These are phyloP conservation scores for Urocitellus parryii DNA, from an alignment of 2,113 vertebrate genomes.

Conservation along the genomic window DNA sequence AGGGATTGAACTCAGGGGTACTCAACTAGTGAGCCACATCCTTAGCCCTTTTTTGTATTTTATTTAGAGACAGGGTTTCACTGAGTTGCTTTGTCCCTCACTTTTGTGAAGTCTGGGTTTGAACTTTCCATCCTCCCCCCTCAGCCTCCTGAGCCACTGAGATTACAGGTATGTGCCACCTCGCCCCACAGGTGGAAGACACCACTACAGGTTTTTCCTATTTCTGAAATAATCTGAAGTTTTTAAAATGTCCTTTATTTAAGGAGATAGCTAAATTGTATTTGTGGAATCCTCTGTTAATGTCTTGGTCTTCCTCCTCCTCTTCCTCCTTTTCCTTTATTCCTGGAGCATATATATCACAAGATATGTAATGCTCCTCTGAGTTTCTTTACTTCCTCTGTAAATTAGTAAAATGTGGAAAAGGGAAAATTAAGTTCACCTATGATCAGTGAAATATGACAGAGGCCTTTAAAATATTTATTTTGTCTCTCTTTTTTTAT, in stretches of 20 bases:
- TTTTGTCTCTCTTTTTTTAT: neutral
- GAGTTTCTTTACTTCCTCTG: neutral
- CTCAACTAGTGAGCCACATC: too few relatives aligned
- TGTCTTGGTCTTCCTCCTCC: neutral
- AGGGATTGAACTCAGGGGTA: too few relatives aligned
- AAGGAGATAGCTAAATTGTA: neutral
- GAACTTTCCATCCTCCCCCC: too few relatives aligned
- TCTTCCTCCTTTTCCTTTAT: neutral
- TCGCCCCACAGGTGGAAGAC: fast-evolving
- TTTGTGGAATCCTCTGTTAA: neutral
- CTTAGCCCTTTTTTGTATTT: too few relatives aligned
- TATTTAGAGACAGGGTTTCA: too few relatives aligned
- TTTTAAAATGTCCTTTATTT: neutral
- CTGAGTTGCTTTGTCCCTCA: too few relatives aligned
- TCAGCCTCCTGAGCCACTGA: too few relatives aligned
- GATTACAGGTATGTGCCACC: too few relatives aligned
- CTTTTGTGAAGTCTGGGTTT: too few relatives aligned
- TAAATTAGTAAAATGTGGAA: neutral
- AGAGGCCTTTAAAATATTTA: neutral
- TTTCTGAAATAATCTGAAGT: neutral
- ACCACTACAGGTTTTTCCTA: neutral
- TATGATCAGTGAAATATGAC: neutral
- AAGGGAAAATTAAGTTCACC: neutral
- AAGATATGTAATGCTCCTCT: neutral
- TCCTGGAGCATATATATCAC: neutral